Evolutionary conservation across 2,113 vertebrate species (phyloP).

Genomic region (Panthera tigris): DNA sequence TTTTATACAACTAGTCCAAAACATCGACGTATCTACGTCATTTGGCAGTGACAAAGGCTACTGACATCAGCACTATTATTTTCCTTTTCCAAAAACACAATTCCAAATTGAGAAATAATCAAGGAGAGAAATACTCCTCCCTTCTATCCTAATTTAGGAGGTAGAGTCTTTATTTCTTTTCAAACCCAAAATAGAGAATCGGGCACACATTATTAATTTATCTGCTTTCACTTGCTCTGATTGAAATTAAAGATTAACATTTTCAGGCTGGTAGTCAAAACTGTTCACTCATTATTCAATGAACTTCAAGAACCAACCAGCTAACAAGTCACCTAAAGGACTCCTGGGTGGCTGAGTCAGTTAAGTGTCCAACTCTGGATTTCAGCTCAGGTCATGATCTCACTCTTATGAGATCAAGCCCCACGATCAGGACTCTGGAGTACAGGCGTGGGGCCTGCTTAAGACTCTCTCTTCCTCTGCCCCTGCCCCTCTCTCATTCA

Average conservation of each 20-base stretch:
- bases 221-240: background rate
- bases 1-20: background rate
- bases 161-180: background rate
- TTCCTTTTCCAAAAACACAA: conserved; percentile 10
- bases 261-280: background rate
- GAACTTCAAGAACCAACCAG: conserved; percentile 7
- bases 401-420: too few species aligned
- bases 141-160: background rate
- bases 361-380: too few species aligned
- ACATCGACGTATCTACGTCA: background rate
- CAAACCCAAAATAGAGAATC: background rate
- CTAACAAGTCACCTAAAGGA: background rate
- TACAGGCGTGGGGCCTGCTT: too few species aligned
- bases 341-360: too few species aligned
- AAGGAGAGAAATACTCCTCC: background rate
- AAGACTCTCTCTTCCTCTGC: too few species aligned
- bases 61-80: background rate
- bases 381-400: too few species aligned
- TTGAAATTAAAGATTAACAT: background rate
- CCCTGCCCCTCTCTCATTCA: too few species aligned
- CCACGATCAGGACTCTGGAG: too few species aligned
- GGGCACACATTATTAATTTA: background rate
- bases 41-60: background rate
- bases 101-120: background rate
- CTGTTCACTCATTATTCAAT: background rate